A percentile compares a stretch with the other conserved stretches of the same genome.
Evolutionary conservation across 2,113 vertebrate species (phyloP).

Genomic region (Silurus glanis): DNA sequence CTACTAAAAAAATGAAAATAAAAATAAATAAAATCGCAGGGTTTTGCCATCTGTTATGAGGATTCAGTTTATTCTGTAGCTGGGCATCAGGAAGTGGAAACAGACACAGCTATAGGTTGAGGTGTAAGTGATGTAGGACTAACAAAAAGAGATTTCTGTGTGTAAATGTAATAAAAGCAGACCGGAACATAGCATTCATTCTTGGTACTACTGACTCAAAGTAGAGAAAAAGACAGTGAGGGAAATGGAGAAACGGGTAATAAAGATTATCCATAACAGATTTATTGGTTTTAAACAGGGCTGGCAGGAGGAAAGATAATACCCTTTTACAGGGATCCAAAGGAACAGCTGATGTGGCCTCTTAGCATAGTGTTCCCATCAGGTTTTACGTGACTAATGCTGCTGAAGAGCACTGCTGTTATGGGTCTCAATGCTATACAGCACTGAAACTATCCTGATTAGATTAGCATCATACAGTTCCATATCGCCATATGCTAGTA

Average conservation of each 20-base stretch:
- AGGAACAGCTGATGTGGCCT: constrained; percentile 13
- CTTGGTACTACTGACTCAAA: neutral
- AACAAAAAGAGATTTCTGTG: neutral
- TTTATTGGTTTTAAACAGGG: neutral
- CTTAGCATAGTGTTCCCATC: neutral
- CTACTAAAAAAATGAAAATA: neutral
- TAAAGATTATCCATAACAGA: constrained; percentile 10
- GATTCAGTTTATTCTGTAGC: constrained; percentile 3
- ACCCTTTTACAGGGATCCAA: neutral
- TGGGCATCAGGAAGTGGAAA: neutral
- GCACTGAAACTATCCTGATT: neutral
- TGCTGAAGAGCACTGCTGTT: neutral
- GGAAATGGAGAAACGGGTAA: neutral
- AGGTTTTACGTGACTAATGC: constrained; percentile 7
- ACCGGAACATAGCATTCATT: neutral
- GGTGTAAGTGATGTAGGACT: neutral
- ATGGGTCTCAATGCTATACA: neutral
- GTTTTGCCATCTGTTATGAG: constrained; percentile 19
- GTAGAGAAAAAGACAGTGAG: neutral
- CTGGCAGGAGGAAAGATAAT: neutral
- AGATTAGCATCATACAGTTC: constrained; percentile 4
- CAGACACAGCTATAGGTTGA: neutral
- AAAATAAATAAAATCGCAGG: neutral
- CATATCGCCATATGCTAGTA: neutral
- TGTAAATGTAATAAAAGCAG: neutral